A percentile compares a stretch with the other conserved stretches of the same genome.
phyloP scores from a whole-genome alignment of 2,888 invertebrate species.

The Mamestra brassicae region DNA sequence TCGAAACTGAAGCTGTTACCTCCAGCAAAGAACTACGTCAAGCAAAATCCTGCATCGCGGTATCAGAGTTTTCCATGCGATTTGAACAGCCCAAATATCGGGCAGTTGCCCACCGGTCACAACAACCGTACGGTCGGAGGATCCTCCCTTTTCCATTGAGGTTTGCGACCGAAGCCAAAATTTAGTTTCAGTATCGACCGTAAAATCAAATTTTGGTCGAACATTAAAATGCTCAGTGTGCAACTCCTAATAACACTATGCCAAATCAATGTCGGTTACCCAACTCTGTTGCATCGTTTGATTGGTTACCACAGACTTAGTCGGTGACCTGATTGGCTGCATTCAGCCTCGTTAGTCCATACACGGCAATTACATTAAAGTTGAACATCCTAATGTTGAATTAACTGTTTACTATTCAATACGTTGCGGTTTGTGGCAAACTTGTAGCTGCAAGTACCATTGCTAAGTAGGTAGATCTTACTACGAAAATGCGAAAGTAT shows the following conservation, averaged over 20 bases:
- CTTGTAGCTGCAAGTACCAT: background rate
- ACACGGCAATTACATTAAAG: conserved; percentile 38
- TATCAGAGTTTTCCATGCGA: too few relatives aligned
- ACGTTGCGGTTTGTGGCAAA: background rate
- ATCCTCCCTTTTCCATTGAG: too few relatives aligned
- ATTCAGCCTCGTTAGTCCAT: conserved; percentile 39
- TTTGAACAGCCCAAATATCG: too few relatives aligned
- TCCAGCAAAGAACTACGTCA: too few relatives aligned
- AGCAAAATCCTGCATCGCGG: too few relatives aligned
- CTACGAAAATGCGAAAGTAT: too few relatives aligned
- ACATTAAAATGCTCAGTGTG: background rate
- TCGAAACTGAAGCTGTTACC: too few relatives aligned
- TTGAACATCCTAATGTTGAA: conserved; percentile 15
- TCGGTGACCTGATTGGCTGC: conserved; percentile 38
- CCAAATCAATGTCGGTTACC: conserved; percentile 34
- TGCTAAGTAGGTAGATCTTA: background rate
- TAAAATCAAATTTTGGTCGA: too few relatives aligned
- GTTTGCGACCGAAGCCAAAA: too few relatives aligned
- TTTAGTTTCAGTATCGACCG: too few relatives aligned
- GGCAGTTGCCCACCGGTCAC: too few relatives aligned
- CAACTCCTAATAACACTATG: conserved; percentile 4
- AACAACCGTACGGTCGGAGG: too few relatives aligned
- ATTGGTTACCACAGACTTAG: conserved; percentile 38
- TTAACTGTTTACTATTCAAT: conserved; percentile 18
- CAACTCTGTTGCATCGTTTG: conserved; percentile 11